phyloP scores from a whole-genome alignment of 1,140 invertebrate genomes.

The Brachystomella parvula region DNA sequence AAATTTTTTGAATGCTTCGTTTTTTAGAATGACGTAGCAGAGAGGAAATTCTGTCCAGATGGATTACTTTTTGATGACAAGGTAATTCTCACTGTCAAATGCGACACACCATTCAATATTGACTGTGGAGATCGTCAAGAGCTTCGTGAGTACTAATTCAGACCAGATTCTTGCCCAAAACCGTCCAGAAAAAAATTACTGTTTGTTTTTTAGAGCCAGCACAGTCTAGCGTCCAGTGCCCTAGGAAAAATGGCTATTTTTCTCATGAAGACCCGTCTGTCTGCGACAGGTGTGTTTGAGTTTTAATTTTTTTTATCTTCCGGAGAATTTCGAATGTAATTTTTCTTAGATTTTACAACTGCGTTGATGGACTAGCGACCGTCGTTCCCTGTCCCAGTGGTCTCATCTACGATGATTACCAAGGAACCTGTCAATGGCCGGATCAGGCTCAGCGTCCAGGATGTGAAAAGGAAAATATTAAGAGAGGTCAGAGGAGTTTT shows the following conservation, averaged over 20 bases:
- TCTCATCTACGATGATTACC: slow-evolving; percentile 66
- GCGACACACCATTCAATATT: slow-evolving; percentile 63
- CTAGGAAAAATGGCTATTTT: slow-evolving; percentile 71
- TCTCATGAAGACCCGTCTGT: slow-evolving; percentile 64
- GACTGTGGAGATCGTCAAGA: slow-evolving; percentile 64
- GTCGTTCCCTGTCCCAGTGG: slow-evolving; percentile 68
- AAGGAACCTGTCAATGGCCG: slow-evolving; percentile 66
- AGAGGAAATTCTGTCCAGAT: slow-evolving; percentile 67
- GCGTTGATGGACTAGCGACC: slow-evolving; percentile 51
- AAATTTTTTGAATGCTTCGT: too few relatives aligned
- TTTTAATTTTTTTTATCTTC: slow-evolving; percentile 55
- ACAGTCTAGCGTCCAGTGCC: slow-evolving; percentile 45
- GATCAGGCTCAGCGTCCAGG: slow-evolving; percentile 48
- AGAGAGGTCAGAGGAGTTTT: slow-evolving; percentile 48
- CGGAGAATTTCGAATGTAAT: slow-evolving; percentile 63
- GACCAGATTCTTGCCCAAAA: background rate
- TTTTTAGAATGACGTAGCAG: slow-evolving; percentile 59
- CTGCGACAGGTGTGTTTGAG: slow-evolving; percentile 58
- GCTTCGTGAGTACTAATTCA: slow-evolving; percentile 57
- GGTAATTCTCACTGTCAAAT: slow-evolving; percentile 62
- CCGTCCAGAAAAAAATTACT: background rate
- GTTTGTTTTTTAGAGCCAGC: slow-evolving; percentile 31
- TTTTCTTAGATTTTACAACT: slow-evolving; percentile 70
- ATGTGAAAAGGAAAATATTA: slow-evolving; percentile 53
- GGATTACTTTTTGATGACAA: slow-evolving; percentile 70